A percentile compares a stretch with the other conserved stretches of the same genome.
phyloP scores from a whole-genome alignment of 2,797 vertebrate genomes.

The Rachycentron canadum region DNA sequence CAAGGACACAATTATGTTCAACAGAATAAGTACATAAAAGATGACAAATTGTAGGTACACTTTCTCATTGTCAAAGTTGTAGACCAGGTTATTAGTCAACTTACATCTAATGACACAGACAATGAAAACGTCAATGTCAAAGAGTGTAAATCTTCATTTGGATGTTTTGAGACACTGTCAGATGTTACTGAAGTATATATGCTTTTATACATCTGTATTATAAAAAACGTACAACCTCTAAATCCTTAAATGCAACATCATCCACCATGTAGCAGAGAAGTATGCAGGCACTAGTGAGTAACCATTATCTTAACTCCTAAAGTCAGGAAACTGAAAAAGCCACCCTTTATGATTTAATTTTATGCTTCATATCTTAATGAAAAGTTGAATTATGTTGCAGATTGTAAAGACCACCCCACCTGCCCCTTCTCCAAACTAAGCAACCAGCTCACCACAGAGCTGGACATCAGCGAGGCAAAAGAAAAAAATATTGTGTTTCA shows the following conservation, averaged over 20 bases:
- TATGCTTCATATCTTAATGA: constrained; percentile 65
- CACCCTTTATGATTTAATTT: constrained; percentile 77
- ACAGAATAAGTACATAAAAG: constrained; percentile 63
- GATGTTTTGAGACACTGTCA: constrained; percentile 66
- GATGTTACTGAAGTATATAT: constrained; percentile 65
- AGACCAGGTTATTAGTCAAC: constrained; percentile 49
- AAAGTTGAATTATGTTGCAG: constrained; percentile 64
- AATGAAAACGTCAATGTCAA: constrained; percentile 33
- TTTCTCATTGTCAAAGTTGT: constrained; percentile 60
- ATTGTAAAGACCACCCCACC: constrained; percentile 47
- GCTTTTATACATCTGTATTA: constrained; percentile 68
- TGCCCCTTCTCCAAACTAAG: constrained; percentile 47
- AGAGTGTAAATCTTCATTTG: constrained; percentile 56
- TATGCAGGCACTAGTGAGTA: constrained; percentile 85
- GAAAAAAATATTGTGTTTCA: constrained; percentile 50
- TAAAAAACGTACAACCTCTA: constrained; percentile 63
- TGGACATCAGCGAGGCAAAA: constrained; percentile 41
- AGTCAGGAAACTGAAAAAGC: constrained; percentile 83
- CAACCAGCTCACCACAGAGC: constrained; percentile 44
- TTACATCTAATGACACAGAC: constrained; percentile 61
- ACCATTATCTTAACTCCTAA: constrained; percentile 80
- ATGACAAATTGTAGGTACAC: constrained; percentile 54
- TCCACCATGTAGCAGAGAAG: constrained; percentile 71
- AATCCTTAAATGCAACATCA: constrained; percentile 70
- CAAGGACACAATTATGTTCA: constrained; percentile 68